Percentiles rank a stretch among this genome's conserved stretches.
Conservation (phyloP, 1,140 invertebrate species). For the Alviniconcha marisindica region DNA sequence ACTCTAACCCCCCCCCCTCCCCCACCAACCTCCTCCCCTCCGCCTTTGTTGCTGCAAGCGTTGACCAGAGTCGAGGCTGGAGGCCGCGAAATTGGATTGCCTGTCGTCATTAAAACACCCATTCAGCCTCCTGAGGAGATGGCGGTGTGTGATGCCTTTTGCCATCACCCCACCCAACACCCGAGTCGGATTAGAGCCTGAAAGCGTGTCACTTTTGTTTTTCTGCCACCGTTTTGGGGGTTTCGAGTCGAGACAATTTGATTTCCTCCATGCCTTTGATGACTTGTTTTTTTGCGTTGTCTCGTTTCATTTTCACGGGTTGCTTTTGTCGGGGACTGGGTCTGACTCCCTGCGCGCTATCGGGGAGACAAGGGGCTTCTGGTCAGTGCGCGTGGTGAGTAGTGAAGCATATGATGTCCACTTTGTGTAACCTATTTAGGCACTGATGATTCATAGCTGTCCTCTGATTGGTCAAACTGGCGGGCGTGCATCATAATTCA, state of each 20-base stretch:
- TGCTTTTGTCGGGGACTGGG: too few species aligned
- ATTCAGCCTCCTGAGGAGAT: neutral
- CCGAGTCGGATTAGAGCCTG: neutral
- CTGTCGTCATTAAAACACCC: neutral
- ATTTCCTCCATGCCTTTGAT: neutral
- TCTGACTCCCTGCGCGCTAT: too few species aligned
- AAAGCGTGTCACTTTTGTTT: conserved; percentile 1
- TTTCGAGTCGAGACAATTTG: conserved; percentile 6
- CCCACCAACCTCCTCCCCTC: neutral
- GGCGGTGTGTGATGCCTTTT: neutral
- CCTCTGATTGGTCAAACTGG: too few species aligned
- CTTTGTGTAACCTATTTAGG: too few species aligned
- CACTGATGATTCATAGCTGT: too few species aligned
- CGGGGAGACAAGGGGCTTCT: too few species aligned
- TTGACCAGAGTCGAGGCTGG: neutral
- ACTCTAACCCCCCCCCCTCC: neutral
- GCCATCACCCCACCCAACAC: neutral
- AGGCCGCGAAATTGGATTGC: conserved; percentile 13
- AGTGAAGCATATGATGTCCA: too few species aligned
- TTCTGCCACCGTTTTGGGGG: neutral
- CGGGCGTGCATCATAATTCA: too few species aligned
- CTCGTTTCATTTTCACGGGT: too few species aligned
- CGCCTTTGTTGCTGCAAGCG: neutral
- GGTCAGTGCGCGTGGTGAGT: too few species aligned
- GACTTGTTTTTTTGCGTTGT: too few species aligned